These are phyloP conservation scores for Acanthosepion lycidas DNA, from an alignment of 2,888 invertebrate genomes.

Conservation along the genomic window DNA sequence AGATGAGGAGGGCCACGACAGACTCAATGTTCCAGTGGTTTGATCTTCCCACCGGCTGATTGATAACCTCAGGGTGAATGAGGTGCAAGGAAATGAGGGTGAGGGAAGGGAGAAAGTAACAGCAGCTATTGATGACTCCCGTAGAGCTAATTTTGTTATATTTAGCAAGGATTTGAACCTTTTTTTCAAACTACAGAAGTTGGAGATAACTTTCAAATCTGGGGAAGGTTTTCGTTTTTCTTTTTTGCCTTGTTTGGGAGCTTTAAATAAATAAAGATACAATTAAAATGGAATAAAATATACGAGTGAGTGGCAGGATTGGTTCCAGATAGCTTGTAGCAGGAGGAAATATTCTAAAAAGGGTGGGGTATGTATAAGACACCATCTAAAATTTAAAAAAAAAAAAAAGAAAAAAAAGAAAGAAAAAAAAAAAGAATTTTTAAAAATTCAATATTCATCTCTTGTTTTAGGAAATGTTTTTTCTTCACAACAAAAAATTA, in stretches of 20 bases:
- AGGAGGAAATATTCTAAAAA: constrained; percentile 44
- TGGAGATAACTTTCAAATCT: constrained; percentile 42
- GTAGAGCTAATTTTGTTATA: constrained; percentile 35
- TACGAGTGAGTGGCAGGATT: constrained; percentile 47
- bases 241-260: background rate
- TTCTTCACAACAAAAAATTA: constrained; percentile 46
- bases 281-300: constrained; percentile 44
- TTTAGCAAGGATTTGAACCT: constrained; percentile 33
- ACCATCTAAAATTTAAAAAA: constrained; percentile 44
- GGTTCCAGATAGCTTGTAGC: constrained; percentile 48
- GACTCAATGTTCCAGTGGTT: background rate
- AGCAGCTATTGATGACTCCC: constrained; percentile 43
- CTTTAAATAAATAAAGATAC: constrained; percentile 46
- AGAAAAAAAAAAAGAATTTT: background rate
- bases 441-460: constrained; percentile 43
- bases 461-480: constrained; percentile 45
- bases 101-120: background rate
- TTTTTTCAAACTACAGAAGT: constrained; percentile 35
- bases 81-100: background rate
- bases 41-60: constrained; percentile 22
- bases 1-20: background rate
- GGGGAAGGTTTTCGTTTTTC: background rate
- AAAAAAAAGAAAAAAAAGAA: background rate
- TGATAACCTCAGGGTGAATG: constrained; percentile 21
- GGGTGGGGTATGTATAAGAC: constrained; percentile 37